Conservation (phyloP, 2,797 vertebrate species). For the Darevskia nairensis region DNA sequence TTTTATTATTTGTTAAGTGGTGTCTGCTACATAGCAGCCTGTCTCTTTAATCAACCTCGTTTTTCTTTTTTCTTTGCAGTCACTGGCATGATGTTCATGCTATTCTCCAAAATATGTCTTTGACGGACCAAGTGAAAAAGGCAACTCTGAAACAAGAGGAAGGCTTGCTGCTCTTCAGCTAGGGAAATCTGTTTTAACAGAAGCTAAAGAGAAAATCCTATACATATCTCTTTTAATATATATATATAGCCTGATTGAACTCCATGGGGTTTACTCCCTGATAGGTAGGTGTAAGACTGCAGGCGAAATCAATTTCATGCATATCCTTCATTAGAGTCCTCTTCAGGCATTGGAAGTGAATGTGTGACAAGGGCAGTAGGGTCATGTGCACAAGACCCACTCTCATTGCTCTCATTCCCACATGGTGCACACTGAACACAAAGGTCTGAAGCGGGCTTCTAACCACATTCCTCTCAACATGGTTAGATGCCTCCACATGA, state of each 20-base stretch:
- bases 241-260: too few relatives aligned
- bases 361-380: too few relatives aligned
- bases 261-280: too few relatives aligned
- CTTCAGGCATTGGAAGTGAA: too few relatives aligned
- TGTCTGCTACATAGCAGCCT: background rate
- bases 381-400: too few relatives aligned
- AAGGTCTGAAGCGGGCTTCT: too few relatives aligned
- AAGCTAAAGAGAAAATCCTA: background rate
- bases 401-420: too few relatives aligned
- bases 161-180: background rate
- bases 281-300: too few relatives aligned
- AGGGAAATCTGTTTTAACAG: background rate
- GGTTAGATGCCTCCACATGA: too few relatives aligned
- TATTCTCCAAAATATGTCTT: slow-evolving; percentile 15
- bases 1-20: slow-evolving; percentile 38
- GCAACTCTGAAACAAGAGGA: background rate
- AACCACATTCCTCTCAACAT: too few relatives aligned
- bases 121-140: background rate
- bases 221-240: background rate
- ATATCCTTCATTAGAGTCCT: slow-evolving; percentile 1
- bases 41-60: background rate
- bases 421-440: too few relatives aligned
- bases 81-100: slow-evolving; percentile 27
- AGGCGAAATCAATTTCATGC: background rate
- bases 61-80: background rate